A percentile compares a stretch with the other conserved stretches of the same genome.
Conservation (phyloP, 2,888 invertebrate genomes). For the Brenthis hecate region DNA sequence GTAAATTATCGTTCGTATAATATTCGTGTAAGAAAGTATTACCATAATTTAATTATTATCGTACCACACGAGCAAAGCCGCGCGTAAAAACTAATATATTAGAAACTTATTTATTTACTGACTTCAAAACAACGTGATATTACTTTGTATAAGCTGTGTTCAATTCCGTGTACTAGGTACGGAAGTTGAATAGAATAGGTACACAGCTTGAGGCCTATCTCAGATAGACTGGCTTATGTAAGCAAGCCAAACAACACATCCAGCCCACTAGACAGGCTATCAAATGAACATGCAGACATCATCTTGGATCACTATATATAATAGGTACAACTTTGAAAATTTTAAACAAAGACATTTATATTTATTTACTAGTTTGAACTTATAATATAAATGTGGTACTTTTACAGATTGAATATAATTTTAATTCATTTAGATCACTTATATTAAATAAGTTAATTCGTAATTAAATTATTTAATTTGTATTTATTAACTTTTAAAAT, state of each 20-base stretch:
- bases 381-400: not conserved
- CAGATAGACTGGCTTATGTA: constrained; percentile 29
- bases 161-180: constrained; percentile 24
- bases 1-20: too few relatives aligned
- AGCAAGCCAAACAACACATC: constrained; percentile 18
- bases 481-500: too few relatives aligned
- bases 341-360: not conserved
- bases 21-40: too few relatives aligned
- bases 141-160: constrained; percentile 5
- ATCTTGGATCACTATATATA: constrained; percentile 11
- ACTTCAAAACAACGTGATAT: constrained; percentile 4
- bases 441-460: too few relatives aligned
- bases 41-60: too few relatives aligned
- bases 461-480: too few relatives aligned
- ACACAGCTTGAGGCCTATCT: constrained; percentile 31
- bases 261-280: constrained; percentile 7
- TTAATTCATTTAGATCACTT: not conserved
- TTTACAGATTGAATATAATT: not conserved
- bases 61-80: too few relatives aligned
- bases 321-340: not conserved
- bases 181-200: constrained; percentile 30
- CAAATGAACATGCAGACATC: constrained; percentile 15
- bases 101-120: not conserved
- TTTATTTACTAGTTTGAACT: not conserved
- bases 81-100: too few relatives aligned